These are phyloP conservation scores for Agelaius tricolor DNA, from an alignment of 2,113 vertebrate species.

Conservation along the genomic window DNA sequence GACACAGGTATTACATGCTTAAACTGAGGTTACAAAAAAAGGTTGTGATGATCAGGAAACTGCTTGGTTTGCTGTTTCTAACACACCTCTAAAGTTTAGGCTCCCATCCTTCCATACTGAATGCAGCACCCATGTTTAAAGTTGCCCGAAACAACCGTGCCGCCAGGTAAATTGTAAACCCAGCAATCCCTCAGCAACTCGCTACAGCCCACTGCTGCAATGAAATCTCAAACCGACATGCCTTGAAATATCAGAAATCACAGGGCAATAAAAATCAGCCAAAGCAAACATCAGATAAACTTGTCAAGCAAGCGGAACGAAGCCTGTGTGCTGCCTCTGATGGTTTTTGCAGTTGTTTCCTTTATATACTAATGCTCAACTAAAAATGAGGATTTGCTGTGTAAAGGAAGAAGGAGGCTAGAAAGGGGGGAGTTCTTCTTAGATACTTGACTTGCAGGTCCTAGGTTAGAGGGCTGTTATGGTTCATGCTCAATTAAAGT, in stretches of 20 bases:
- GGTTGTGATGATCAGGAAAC: neutral
- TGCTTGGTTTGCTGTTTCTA: neutral
- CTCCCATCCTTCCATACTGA: neutral
- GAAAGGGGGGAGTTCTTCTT: neutral
- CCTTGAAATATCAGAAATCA: neutral
- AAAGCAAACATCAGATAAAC: neutral
- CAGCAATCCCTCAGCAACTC: neutral
- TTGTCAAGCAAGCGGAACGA: neutral
- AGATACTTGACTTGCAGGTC: neutral
- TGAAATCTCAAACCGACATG: neutral
- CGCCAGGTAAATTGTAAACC: neutral
- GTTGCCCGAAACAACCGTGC: neutral
- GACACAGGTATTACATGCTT: neutral
- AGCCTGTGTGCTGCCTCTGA: neutral
- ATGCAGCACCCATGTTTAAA: neutral
- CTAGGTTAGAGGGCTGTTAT: neutral
- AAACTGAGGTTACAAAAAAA: neutral
- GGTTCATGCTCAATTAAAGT: neutral
- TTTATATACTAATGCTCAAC: neutral
- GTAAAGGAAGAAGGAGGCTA: neutral
- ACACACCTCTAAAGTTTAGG: neutral
- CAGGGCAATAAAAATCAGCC: neutral
- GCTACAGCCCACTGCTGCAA: neutral
- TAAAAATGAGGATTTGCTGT: neutral
- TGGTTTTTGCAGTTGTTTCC: neutral